phyloP scores from a whole-genome alignment of 2,113 vertebrate species.

The Odontesthes bonariensis region DNA sequence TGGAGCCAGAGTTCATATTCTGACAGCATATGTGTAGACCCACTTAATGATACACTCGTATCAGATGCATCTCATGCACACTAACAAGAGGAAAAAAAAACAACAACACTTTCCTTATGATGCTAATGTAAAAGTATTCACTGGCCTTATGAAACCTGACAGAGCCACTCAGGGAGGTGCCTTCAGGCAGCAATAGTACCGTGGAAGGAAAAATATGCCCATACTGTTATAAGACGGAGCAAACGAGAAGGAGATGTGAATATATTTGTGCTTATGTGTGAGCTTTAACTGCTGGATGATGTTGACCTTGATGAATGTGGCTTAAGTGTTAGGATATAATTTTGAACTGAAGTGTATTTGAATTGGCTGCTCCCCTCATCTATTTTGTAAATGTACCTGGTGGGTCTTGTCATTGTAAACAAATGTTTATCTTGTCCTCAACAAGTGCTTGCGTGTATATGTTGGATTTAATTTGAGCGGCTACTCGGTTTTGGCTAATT shows the following conservation, averaged over 20 bases:
- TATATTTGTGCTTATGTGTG: slow-evolving; percentile 56
- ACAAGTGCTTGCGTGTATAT: slow-evolving; percentile 27
- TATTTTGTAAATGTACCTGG: slow-evolving; percentile 45
- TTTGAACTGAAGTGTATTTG: slow-evolving; percentile 56
- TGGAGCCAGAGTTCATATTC: slow-evolving; percentile 50
- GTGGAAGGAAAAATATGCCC: slow-evolving; percentile 5
- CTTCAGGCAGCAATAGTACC: slow-evolving; percentile 15
- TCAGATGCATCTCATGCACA: slow-evolving; percentile 30
- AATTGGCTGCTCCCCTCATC: slow-evolving; percentile 27
- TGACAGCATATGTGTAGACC: slow-evolving; percentile 38
- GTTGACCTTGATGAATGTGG: slow-evolving; percentile 50
- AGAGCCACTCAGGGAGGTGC: slow-evolving; percentile 11
- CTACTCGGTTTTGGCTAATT: slow-evolving; percentile 9
- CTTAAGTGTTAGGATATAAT: slow-evolving; percentile 60
- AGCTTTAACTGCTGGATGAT: slow-evolving; percentile 77
- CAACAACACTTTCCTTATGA: slow-evolving; percentile 16
- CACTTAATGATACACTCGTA: slow-evolving; percentile 47
- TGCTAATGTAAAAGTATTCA: slow-evolving; percentile 33
- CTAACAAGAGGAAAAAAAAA: slow-evolving; percentile 16
- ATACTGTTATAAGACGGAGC: slow-evolving; percentile 52
- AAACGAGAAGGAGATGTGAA: slow-evolving; percentile 72
- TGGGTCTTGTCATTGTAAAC: slow-evolving; percentile 48
- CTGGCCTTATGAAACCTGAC: slow-evolving; percentile 23
- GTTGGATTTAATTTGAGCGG: slow-evolving; percentile 28
- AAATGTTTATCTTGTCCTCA: slow-evolving; percentile 40